Evolutionary conservation across 64 coral and sea anemone species (phyloP), one percentile per base, ranked within the genome.

Genomic region (Stichodactyla mertensii): DNA sequence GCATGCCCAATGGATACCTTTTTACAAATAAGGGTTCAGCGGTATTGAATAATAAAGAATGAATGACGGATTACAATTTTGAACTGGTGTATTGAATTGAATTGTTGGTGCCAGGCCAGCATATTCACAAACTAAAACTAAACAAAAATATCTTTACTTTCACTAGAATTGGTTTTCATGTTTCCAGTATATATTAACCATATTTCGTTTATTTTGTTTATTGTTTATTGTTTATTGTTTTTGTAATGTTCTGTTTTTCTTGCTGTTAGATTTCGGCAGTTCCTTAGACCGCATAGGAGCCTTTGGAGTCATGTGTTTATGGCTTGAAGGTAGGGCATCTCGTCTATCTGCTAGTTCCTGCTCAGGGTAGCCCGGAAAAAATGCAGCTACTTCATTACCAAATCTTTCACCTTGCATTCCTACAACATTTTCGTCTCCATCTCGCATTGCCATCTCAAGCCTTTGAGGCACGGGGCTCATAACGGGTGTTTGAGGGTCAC

Each of bases 371-470:
- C 26, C 51, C 16, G 78, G 78, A 10, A 55, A 19, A 54, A 53
- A 81, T 22, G 78, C 36, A 54, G 52, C 78, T 23, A 74, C 69
- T 74, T 74, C 69, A 74, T 74, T 23, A 23, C 69, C 69, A 81
- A 81, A 81, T 55, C 53, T 4, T 53, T 81, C 53, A 22, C 78
- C 52, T 55, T 54, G 52, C 36, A 81, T 81, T 53, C 53, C 78
- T 53, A 81, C 0, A 0, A 52, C 51, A 53, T 22, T 55, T 55
- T 54, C 45, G 7, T 53, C 36, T 20, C 78, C 78, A 20, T 55
- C 78, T 53, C 53, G 36, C 53, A 55, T 55, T 28, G 31, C 78
- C 36, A 55, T 55, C 19, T 19, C 51, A 0, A 20, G 6, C 16
- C 16, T 53, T 81, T 81, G n/a, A 6, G 78, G 78, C 12, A 74